These are phyloP conservation scores for Hippocampus abdominalis DNA, from an alignment of 2,113 vertebrate species.

Conservation along the genomic window DNA sequence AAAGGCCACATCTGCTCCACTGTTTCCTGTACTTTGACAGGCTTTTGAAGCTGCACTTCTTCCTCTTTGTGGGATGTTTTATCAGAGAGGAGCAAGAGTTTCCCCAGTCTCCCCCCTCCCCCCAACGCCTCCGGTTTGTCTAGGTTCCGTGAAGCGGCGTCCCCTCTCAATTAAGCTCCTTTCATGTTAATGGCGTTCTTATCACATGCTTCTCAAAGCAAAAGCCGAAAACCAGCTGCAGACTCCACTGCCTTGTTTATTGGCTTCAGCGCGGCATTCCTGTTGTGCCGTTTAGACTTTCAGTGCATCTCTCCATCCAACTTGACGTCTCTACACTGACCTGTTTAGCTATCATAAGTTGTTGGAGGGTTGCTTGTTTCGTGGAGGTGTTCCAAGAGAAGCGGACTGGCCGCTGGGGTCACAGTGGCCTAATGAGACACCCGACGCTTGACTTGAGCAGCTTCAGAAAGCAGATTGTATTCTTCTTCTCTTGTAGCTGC, in stretches of 20 bases:
- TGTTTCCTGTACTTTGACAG: conserved; percentile 28
- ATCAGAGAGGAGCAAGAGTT: conserved; percentile 54
- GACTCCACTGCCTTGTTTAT: conserved; percentile 33
- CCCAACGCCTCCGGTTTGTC: conserved; percentile 29
- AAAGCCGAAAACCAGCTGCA: conserved; percentile 46
- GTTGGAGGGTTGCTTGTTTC: conserved; percentile 21
- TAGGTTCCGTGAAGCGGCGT: conserved; percentile 54
- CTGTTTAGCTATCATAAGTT: conserved; percentile 45
- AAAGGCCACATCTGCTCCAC: conserved; percentile 31
- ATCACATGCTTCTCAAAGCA: conserved; percentile 55
- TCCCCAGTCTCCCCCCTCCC: conserved; percentile 28
- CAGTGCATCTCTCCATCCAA: conserved; percentile 24
- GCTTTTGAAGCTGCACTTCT: conserved; percentile 48
- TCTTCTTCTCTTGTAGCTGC: conserved; percentile 1
- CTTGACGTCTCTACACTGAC: conserved; percentile 10
- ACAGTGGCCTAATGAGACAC: conserved; percentile 35
- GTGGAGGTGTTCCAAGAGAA: conserved; percentile 27
- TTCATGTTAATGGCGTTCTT: conserved; percentile 70
- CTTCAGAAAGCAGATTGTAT: conserved; percentile 16
- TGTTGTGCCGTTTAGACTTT: conserved; percentile 28
- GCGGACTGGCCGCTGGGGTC: conserved; percentile 40
- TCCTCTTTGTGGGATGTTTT: conserved; percentile 50
- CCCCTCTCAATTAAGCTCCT: conserved; percentile 71
- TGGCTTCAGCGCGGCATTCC: conserved; percentile 33
- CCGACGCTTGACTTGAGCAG: conserved; percentile 34